A percentile compares a stretch with the other conserved stretches of the same genome.
Evolutionary conservation across 2,113 vertebrate genomes (phyloP).

Genomic region (Oophaga pumilio): DNA sequence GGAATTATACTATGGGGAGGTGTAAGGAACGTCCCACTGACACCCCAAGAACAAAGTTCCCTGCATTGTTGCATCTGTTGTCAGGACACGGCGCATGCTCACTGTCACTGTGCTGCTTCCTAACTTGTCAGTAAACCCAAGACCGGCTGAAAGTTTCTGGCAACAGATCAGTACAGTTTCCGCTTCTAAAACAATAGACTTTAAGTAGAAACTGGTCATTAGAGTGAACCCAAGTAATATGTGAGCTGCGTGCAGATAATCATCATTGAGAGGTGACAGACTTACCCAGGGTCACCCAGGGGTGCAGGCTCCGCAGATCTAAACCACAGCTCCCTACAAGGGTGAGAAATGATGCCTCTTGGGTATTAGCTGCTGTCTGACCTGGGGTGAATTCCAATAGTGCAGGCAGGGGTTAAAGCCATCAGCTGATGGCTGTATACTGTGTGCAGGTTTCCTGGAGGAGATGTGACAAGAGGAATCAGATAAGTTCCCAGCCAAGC

Average conservation of each 20-base stretch:
- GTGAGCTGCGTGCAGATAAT: not conserved
- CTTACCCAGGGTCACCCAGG: conserved; percentile 44
- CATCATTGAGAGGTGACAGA: not conserved
- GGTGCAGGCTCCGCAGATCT: not conserved
- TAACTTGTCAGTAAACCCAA: too few relatives aligned
- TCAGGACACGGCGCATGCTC: too few relatives aligned
- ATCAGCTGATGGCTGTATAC: conserved; percentile 30
- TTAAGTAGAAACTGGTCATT: too few relatives aligned
- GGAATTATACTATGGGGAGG: too few relatives aligned
- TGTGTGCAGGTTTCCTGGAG: conserved; percentile 28
- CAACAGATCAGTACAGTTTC: too few relatives aligned
- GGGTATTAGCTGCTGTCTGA: not conserved
- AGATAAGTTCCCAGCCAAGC: conserved; percentile 27
- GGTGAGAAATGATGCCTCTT: not conserved
- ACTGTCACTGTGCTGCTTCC: too few relatives aligned
- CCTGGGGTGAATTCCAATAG: not conserved
- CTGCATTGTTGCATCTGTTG: too few relatives aligned
- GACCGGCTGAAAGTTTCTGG: too few relatives aligned
- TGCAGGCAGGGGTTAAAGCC: conserved; percentile 16
- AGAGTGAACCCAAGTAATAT: not conserved
- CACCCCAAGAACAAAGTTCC: too few relatives aligned
- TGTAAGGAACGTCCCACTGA: too few relatives aligned
- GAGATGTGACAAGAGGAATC: conserved; percentile 23
- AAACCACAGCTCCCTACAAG: not conserved
- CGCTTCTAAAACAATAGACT: too few relatives aligned